These are phyloP conservation scores for Atherinosoma microstoma DNA, from an alignment of 2,797 vertebrate genomes.

Conservation along the genomic window DNA sequence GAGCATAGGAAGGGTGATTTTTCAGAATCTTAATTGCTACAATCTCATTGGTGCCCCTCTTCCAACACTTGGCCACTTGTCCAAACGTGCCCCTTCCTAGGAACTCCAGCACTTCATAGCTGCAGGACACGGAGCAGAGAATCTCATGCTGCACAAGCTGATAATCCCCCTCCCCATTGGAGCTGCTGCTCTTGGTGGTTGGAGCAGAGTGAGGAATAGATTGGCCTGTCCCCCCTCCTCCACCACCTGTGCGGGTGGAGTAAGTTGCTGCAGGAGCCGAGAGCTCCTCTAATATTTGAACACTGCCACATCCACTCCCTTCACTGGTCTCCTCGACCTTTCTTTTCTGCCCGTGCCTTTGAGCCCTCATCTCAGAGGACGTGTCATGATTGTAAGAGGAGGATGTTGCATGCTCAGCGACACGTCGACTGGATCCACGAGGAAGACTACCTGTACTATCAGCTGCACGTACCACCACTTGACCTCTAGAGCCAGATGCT, in stretches of 20 bases:
- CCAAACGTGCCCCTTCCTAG: constrained; percentile 96
- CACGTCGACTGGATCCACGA: constrained; percentile 91
- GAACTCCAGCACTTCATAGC: constrained; percentile 96
- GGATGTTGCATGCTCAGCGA: constrained; percentile 76
- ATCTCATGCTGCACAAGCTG: constrained; percentile 98
- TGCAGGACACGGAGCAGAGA: constrained; percentile 97
- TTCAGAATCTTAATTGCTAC: constrained; percentile 99
- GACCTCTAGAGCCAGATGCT: constrained; percentile 89
- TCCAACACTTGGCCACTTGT: constrained; percentile 99
- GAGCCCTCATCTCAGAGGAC: constrained; percentile 86
- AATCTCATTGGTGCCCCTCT: constrained; percentile 97
- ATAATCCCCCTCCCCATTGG: constrained; percentile 96
- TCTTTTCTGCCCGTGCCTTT: constrained; percentile 95
- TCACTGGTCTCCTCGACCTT: constrained; percentile 90
- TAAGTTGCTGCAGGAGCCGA: constrained; percentile 89
- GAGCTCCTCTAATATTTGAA: constrained; percentile 98
- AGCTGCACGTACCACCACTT: constrained; percentile 93
- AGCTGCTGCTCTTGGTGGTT: constrained; percentile 96
- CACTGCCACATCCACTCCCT: constrained; percentile 89
- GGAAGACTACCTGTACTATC: constrained; percentile 94
- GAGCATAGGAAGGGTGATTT: constrained; percentile 96
- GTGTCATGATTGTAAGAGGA: constrained; percentile 77
- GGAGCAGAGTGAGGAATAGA: constrained; percentile 93
- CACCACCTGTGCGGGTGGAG: constrained; percentile 89
- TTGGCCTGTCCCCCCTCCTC: constrained; percentile 90